Conservation (phyloP, 2,113 vertebrate species). For the Abramis brama region DNA sequence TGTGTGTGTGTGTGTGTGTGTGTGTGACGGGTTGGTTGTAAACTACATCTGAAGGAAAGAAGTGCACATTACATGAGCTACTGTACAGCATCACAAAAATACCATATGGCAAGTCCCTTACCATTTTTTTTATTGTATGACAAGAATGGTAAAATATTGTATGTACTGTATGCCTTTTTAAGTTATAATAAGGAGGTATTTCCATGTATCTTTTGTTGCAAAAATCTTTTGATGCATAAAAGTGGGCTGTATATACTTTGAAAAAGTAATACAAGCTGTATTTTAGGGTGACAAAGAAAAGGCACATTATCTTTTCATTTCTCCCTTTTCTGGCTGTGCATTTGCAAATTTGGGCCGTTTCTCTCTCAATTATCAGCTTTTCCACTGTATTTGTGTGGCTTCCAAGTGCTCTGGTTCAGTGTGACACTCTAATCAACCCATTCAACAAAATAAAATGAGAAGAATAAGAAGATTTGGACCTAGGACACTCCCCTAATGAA, state of each 20-base stretch:
- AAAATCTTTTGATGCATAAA: conserved; percentile 34
- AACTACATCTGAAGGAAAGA: neutral
- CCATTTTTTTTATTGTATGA: neutral
- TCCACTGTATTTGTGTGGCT: conserved; percentile 30
- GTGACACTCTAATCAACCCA: conserved; percentile 31
- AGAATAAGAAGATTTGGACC: conserved; percentile 51
- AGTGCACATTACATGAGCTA: neutral
- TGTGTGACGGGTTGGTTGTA: neutral
- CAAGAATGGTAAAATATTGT: conserved; percentile 47
- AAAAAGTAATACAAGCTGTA: conserved; percentile 46
- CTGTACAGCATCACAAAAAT: neutral
- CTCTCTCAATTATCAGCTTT: conserved; percentile 6
- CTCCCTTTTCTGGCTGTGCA: neutral
- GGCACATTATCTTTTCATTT: conserved; percentile 14
- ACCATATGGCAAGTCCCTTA: neutral
- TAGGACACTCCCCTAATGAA: conserved; percentile 29
- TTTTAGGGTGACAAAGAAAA: neutral
- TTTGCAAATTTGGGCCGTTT: neutral
- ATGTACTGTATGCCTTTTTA: conserved; percentile 46
- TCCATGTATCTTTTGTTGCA: conserved; percentile 36
- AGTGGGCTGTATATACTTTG: conserved; percentile 26
- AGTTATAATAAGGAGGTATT: conserved; percentile 48
- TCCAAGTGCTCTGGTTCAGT: conserved; percentile 4
- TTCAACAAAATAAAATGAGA: conserved; percentile 34
- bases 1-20: no score